phyloP scores from a whole-genome alignment of 2,113 vertebrate species.

The Mesitornis unicolor region DNA sequence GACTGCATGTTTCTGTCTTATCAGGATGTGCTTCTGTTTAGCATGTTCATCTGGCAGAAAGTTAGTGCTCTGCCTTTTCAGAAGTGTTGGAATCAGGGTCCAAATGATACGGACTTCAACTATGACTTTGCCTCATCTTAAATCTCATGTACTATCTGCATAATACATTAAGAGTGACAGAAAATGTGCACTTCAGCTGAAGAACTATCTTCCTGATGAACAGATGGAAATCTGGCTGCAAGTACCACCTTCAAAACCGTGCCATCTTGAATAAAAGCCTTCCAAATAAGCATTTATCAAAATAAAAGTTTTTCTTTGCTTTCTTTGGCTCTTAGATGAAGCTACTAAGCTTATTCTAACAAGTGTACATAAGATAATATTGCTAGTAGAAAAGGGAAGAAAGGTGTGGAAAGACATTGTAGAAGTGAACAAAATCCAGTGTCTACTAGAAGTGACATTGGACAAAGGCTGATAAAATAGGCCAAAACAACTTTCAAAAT shows the following conservation, averaged over 20 bases:
- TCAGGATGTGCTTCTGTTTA: not conserved
- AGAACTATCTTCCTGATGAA: not conserved
- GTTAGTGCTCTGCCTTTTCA: not conserved
- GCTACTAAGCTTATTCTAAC: too few relatives aligned
- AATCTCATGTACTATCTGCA: not conserved
- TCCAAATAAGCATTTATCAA: not conserved
- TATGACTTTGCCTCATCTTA: not conserved
- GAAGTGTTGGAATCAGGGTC: not conserved
- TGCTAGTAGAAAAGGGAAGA: too few relatives aligned
- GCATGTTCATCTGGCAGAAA: not conserved
- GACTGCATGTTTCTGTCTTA: not conserved
- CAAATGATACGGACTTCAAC: not conserved
- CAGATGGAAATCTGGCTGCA: not conserved
- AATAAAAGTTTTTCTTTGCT: too few relatives aligned
- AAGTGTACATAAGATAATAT: too few relatives aligned
- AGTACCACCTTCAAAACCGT: not conserved
- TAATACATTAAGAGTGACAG: not conserved
- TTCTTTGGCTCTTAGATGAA: too few relatives aligned
- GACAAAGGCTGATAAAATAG: too few relatives aligned
- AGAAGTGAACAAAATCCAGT: too few relatives aligned
- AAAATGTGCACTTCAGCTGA: not conserved
- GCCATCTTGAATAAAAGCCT: not conserved
- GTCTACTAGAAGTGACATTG: too few relatives aligned
- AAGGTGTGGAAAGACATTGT: too few relatives aligned
- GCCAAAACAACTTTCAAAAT: too few relatives aligned